phyloP scores from a whole-genome alignment of 2,797 vertebrate species.

The Chromobotia macracanthus region DNA sequence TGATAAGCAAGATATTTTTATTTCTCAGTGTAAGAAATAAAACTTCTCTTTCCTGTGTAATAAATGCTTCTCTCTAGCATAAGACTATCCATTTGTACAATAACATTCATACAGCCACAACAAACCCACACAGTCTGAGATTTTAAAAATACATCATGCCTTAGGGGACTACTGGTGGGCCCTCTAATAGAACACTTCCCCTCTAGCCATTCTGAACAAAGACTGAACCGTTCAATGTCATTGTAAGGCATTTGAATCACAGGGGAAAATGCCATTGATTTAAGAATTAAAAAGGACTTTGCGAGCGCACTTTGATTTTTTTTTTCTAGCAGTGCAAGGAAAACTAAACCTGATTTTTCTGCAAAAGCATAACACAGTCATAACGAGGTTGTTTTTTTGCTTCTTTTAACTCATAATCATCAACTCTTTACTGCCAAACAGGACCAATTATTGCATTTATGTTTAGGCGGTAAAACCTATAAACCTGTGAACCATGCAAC shows the following conservation, averaged over 20 bases:
- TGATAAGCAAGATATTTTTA: no score
- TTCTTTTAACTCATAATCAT: background rate
- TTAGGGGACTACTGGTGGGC: conserved; percentile 19
- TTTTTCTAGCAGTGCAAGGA: background rate
- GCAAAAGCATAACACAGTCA: background rate
- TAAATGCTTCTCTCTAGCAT: conserved; percentile 25
- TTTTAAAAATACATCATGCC: conserved; percentile 39
- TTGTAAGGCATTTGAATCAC: conserved; percentile 13
- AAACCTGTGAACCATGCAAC: no score
- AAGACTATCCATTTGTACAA: conserved; percentile 30
- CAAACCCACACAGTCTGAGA: background rate
- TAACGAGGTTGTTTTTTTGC: background rate
- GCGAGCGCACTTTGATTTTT: background rate
- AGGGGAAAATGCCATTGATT: conserved; percentile 21
- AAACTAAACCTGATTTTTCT: background rate
- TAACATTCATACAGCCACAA: background rate
- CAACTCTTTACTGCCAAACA: no score
- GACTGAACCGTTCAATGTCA: conserved; percentile 35
- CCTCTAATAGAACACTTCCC: conserved; percentile 48
- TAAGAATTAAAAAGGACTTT: conserved; percentile 24
- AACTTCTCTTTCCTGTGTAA: conserved; percentile 18
- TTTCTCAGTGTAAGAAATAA: no score
- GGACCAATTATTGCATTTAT: background rate
- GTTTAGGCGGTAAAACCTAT: no score
- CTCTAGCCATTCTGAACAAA: conserved; percentile 28